Conservation (phyloP, 2,797 vertebrate genomes). For the Poecile montanus region DNA sequence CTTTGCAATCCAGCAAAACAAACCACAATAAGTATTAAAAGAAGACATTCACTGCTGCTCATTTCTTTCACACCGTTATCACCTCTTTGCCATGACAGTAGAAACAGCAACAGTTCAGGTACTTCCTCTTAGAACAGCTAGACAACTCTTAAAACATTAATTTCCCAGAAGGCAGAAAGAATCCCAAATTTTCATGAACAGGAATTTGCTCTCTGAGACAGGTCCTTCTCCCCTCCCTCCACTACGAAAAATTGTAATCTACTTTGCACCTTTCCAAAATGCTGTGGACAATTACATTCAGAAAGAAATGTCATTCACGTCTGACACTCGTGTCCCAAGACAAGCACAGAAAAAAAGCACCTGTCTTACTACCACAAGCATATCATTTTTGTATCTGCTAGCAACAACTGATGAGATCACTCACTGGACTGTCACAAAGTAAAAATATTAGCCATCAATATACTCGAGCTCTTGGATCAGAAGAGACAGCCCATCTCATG, state of each 20-base stretch:
- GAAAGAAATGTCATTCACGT: background rate
- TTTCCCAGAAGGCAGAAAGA: background rate
- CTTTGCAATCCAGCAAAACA: background rate
- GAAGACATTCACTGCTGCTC: background rate
- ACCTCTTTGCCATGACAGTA: background rate
- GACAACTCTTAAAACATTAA: background rate
- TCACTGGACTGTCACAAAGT: background rate
- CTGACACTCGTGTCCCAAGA: background rate
- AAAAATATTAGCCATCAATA: background rate
- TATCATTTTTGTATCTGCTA: slow-evolving; percentile 28
- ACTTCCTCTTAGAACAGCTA: background rate
- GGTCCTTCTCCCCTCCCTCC: background rate
- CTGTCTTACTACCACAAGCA: background rate
- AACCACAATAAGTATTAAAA: background rate
- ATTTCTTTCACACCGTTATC: background rate
- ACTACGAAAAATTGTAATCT: background rate
- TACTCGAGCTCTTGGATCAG: background rate
- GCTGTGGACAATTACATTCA: background rate
- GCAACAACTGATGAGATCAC: slow-evolving; percentile 15
- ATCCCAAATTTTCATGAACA: background rate
- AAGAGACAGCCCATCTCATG: background rate
- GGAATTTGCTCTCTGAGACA: background rate
- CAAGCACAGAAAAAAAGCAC: background rate
- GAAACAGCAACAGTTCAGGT: background rate
- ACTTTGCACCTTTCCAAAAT: background rate